Base-by-base conservation (phyloP, 2,113 vertebrate species). In the Onychostruthus taczanowskii region DNA sequence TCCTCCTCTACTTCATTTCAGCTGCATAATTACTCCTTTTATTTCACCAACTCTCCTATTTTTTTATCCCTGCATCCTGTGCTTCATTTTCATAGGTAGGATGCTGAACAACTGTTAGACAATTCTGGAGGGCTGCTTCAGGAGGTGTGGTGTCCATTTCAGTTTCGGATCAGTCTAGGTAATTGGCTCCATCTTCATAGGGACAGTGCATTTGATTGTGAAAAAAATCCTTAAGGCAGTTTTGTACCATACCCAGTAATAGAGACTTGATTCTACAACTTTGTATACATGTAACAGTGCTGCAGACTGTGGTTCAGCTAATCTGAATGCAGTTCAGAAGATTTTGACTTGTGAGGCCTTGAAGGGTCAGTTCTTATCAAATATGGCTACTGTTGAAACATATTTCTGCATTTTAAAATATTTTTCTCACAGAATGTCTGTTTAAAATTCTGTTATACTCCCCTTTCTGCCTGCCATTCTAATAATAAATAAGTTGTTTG, bases 401-500 rank as follows among this genome's bases (percentile, higher is more conserved):
- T 10, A 16, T 41, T 91, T 89, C n/a, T 89, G 15, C 23, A 59
- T 90, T 68, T 94, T 10, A 72, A 78, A 82, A 47, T 52, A 47
- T 28, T 75, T 73, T 86, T 47, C 22, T n/a, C 46, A 10, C 37
- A 58, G 30, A 90, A 52, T 66, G 33, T 56, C 46, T 67, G 35
- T 80, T 90, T 90, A 77, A 78, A 78, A 35, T 23, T 69, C 55
- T 64, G 5, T 52, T 92, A 21, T 46, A 17, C 7, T 68, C n/a
- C 9, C 11, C 7, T 85, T 87, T 89, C 70, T 89, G 53, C 21
- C 22, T 84, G 68, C 68, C 30, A 37, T 68, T 93, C 94, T 90
- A 77, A 92, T 86, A 87, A 92, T 78, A 92, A 89, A 82, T 68
- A 93, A 88, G 39, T 68, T 82, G 24, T 83, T 95, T 95, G 28